Evolutionary conservation across 2,888 invertebrate genomes (phyloP).

Genomic region (Ochropleura plecta): DNA sequence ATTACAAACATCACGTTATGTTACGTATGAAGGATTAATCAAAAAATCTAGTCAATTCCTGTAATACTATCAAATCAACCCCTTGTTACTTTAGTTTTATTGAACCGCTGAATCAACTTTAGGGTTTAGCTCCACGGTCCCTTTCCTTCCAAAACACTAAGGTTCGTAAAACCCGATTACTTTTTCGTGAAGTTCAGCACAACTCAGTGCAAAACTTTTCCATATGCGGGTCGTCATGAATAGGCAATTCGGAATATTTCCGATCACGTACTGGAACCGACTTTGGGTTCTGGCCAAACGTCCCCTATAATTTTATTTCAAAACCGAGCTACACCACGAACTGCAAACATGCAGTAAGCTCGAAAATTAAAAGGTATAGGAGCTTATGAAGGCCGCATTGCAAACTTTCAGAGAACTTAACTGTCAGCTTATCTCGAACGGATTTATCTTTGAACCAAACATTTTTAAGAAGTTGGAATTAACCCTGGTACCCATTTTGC

Average conservation of each 20-base stretch:
- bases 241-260: conserved; percentile 85
- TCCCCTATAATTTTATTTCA: conserved; percentile 75
- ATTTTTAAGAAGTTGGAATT: conserved; percentile 1
- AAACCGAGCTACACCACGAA: conserved; percentile 37
- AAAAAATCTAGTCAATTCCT: conserved; percentile 10
- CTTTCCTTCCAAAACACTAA: conserved; percentile 51
- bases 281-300: conserved; percentile 82
- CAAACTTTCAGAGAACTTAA: conserved; percentile 31
- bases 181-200: conserved; percentile 66
- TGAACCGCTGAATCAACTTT: conserved; percentile 35
- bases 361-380: conserved; percentile 34
- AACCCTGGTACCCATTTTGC: background rate
- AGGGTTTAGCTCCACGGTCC: conserved; percentile 13
- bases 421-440: conserved; percentile 28
- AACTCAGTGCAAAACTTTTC: conserved; percentile 75
- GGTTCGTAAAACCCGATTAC: conserved; percentile 42
- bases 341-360: conserved; percentile 38
- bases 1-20: too few species aligned
- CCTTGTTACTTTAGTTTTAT: conserved; percentile 21
- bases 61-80: conserved; percentile 2
- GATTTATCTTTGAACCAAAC: conserved; percentile 20
- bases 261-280: conserved; percentile 79
- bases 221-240: conserved; percentile 80
- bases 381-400: conserved; percentile 30
- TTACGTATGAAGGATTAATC: background rate